Evolutionary conservation across 2,888 invertebrate genomes (phyloP).

Genomic region (Podabrus alpinus): DNA sequence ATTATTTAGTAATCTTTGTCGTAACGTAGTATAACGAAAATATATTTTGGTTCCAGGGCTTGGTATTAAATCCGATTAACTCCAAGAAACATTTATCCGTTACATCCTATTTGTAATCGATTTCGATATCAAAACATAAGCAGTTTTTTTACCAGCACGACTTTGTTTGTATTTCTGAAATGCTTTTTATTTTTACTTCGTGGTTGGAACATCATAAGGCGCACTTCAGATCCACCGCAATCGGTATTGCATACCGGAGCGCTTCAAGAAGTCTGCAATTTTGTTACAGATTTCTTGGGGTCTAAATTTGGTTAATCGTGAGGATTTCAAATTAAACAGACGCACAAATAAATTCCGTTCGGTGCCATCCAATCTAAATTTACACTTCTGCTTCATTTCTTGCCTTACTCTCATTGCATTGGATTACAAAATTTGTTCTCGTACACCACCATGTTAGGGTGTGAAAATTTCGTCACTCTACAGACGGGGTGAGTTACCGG

Average conservation of each 20-base stretch:
- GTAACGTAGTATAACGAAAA: not conserved
- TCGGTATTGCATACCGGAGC: not conserved
- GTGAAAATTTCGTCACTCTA: not conserved
- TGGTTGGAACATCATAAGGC: not conserved
- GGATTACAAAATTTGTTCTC: not conserved
- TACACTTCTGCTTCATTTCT: not conserved
- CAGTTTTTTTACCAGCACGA: not conserved
- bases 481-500: too few relatives aligned
- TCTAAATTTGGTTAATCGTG: not conserved
- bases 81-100: not conserved
- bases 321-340: not conserved
- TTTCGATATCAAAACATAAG: not conserved
- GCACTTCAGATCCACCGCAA: not conserved
- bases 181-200: not conserved
- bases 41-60: not conserved
- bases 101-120: not conserved
- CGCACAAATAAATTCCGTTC: not conserved
- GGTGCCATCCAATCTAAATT: not conserved
- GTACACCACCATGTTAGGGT: not conserved
- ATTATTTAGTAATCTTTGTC: not conserved
- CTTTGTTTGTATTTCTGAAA: not conserved
- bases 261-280: not conserved
- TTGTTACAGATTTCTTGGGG: not conserved
- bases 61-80: not conserved
- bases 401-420: not conserved